A percentile compares a stretch with the other conserved stretches of the same genome.
phyloP scores from a whole-genome alignment of 2,888 invertebrate species.

The Drosophila conformis region DNA sequence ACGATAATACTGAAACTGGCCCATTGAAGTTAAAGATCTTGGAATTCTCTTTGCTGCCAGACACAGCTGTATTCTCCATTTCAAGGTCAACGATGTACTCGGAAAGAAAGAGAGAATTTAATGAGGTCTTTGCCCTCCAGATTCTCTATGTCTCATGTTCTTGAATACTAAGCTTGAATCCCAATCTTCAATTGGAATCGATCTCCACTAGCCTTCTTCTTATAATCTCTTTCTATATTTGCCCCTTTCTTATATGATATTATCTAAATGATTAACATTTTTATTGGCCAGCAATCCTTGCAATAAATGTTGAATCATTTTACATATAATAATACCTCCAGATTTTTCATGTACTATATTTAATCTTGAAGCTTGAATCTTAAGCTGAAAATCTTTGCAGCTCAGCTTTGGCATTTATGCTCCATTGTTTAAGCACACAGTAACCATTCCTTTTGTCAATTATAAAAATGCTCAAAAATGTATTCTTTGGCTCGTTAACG shows the following conservation, averaged over 20 bases:
- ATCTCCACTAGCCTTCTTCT: neutral
- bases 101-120: neutral
- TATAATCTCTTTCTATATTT: neutral
- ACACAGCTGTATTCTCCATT: neutral
- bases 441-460: neutral
- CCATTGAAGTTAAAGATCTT: neutral
- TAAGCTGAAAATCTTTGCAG: neutral
- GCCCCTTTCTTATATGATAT: neutral
- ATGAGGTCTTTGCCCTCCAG: neutral
- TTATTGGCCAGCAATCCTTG: neutral
- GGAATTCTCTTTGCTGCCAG: neutral
- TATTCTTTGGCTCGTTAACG: neutral
- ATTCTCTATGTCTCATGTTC: neutral
- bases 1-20: neutral
- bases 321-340: neutral
- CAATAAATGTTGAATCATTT: neutral
- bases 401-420: neutral
- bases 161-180: neutral
- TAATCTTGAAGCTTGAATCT: neutral
- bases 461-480: neutral
- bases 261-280: neutral
- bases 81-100: neutral
- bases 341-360: neutral
- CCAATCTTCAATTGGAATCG: neutral
- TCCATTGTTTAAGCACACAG: neutral